Base-by-base conservation (phyloP, 1,140 invertebrate species). In the Teleogryllus occipitalis region DNA sequence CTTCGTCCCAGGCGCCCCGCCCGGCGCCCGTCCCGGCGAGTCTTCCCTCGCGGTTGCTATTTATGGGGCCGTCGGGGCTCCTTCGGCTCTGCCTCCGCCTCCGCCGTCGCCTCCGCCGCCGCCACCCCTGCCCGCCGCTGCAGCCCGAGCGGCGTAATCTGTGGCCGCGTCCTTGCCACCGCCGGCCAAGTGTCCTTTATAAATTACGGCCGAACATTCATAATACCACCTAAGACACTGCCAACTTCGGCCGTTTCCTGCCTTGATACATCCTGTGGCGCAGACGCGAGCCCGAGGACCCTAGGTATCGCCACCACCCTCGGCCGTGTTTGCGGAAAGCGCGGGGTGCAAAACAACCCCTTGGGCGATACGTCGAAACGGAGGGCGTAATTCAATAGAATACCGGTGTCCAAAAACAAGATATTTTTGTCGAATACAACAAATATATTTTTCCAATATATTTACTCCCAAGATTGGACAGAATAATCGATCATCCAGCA, bases 141-240 rank as follows among this genome's bases (percentile, higher is more conserved):
- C 27, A 39, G 27, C 27, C 27, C 1, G 27, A 39, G 54, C 54
- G 10, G 54, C 18, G 54, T 65, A 65, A 65, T 65, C 54, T 65
- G 54, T 18, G 54, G 54, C 54, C 10, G 18, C 54, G 54, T 65
- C 54, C 54, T 65, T 65, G 54, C 54, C 54, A 7, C 54, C 54
- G 54, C 54, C 18, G 54, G 54, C 54, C 54, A 65, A 65, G 54
- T 65, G 54, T 65, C 54, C 54, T 65, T 65, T 65, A 18, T 65
- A 65, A 65, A 65, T 65, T 65, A 65, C 54, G 54, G 54, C 54
- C 54, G 54, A 65, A 65, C 54, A 65, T 65, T 65, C 54, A 65
- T 65, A 65, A 65, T 65, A 65, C 54, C 54, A 65, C 54, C 54
- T 65, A 65, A 65, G 54, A 65, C 54, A 65, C 18, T 18, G 54